Percentiles rank a stretch among this genome's conserved stretches.
These are phyloP conservation scores for Entomobrya proxima DNA, from an alignment of 2,888 invertebrate species.

Conservation along the genomic window DNA sequence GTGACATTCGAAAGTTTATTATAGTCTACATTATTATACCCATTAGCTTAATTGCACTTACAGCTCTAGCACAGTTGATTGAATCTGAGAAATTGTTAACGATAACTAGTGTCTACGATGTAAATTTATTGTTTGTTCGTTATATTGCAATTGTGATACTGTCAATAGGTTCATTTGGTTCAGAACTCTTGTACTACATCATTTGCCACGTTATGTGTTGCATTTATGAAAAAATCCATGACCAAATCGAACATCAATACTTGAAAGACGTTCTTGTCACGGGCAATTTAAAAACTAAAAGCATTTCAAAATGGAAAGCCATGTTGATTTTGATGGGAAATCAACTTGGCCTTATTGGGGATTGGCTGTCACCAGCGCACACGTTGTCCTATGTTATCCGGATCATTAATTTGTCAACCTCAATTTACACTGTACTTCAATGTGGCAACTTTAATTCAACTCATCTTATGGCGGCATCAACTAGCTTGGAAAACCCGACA, in stretches of 20 bases:
- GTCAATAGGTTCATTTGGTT: background rate
- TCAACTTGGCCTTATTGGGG: background rate
- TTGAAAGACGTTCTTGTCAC: background rate
- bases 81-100: background rate
- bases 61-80: background rate
- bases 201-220: background rate
- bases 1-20: background rate
- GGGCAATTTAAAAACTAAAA: background rate
- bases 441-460: background rate
- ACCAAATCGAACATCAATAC: background rate
- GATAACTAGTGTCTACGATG: background rate
- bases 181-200: background rate
- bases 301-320: background rate
- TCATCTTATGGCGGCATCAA: background rate
- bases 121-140: background rate
- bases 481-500: background rate
- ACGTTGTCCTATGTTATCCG: background rate
- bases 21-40: background rate
- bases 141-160: background rate
- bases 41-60: background rate
- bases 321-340: slow-evolving; percentile 2
- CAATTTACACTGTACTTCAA: slow-evolving; percentile 4
- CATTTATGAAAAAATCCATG: background rate
- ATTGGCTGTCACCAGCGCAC: slow-evolving; percentile 20
- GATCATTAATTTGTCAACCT: background rate